These are phyloP conservation scores for Rhopalosiphum padi DNA, from an alignment of 1,140 invertebrate species.

Conservation along the genomic window DNA sequence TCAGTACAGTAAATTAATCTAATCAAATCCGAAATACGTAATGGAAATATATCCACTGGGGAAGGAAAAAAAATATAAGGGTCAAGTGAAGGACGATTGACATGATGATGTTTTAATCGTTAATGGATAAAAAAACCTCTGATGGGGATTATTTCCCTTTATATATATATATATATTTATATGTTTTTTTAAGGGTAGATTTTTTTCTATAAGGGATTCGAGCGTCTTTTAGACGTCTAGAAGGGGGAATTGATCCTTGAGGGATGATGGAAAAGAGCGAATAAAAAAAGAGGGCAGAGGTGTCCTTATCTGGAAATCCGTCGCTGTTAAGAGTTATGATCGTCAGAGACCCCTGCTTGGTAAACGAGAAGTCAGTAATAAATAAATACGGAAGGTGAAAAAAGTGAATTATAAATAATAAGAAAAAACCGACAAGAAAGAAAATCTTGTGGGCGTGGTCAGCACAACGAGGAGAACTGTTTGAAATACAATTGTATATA, in stretches of 20 bases:
- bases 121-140: conserved; percentile 56
- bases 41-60: conserved; percentile 40
- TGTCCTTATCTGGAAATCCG: conserved; percentile 57
- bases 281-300: conserved; percentile 52
- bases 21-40: conserved; percentile 50
- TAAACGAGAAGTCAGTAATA: conserved; percentile 56
- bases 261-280: conserved; percentile 49
- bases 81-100: conserved; percentile 54
- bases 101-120: conserved; percentile 58
- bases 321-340: conserved; percentile 57
- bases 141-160: conserved; percentile 45
- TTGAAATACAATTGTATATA: neutral
- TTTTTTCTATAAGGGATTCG: conserved; percentile 40
- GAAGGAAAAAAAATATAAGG: conserved; percentile 44
- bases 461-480: neutral
- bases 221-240: conserved; percentile 55
- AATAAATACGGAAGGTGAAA: conserved; percentile 56
- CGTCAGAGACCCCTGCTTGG: conserved; percentile 43
- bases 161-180: conserved; percentile 45
- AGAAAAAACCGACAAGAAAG: neutral
- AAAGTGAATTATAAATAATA: conserved; percentile 53
- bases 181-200: conserved; percentile 55
- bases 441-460: neutral
- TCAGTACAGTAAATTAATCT: conserved; percentile 32
- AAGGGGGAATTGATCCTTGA: conserved; percentile 56